Evolutionary conservation across 2,797 vertebrate genomes (phyloP).

Genomic region (Muraenolepis orangiensis): DNA sequence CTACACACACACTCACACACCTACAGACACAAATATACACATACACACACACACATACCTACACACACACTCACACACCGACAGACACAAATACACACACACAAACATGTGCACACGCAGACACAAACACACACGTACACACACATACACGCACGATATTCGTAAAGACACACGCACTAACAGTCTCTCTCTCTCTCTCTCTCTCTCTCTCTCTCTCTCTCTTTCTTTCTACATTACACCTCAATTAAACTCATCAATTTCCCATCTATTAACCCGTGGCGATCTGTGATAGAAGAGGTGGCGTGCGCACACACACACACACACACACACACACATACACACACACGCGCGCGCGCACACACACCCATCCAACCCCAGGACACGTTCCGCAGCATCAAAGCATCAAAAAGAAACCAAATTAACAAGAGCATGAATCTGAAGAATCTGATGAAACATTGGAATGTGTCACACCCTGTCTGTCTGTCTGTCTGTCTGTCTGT

Average conservation of each 20-base stretch:
- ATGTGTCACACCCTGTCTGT: too few species aligned
- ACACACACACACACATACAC: too few species aligned
- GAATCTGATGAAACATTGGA: too few species aligned
- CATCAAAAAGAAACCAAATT: too few species aligned
- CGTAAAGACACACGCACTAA: conserved; percentile 9
- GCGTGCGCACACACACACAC: neutral
- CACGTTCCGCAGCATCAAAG: too few species aligned
- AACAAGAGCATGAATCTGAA: too few species aligned
- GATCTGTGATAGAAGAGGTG: conserved; percentile 35
- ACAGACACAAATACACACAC: conserved; percentile 7
- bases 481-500: too few species aligned
- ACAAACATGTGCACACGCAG: too few species aligned
- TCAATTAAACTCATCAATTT: conserved; percentile 81
- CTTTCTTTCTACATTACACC: conserved; percentile 69
- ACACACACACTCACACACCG: conserved; percentile 37
- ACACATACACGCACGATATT: conserved; percentile 26
- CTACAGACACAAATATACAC: conserved; percentile 40
- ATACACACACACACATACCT: conserved; percentile 39
- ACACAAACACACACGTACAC: conserved; percentile 37
- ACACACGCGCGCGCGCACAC: too few species aligned
- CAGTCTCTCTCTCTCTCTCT: conserved; percentile 24
- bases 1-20: conserved; percentile 40
- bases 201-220: conserved; percentile 24
- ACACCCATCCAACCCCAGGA: too few species aligned
- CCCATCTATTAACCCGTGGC: conserved; percentile 72